Evolutionary conservation across 2,797 vertebrate species (phyloP).

Genomic region (Rhadinocentrus ornatus): DNA sequence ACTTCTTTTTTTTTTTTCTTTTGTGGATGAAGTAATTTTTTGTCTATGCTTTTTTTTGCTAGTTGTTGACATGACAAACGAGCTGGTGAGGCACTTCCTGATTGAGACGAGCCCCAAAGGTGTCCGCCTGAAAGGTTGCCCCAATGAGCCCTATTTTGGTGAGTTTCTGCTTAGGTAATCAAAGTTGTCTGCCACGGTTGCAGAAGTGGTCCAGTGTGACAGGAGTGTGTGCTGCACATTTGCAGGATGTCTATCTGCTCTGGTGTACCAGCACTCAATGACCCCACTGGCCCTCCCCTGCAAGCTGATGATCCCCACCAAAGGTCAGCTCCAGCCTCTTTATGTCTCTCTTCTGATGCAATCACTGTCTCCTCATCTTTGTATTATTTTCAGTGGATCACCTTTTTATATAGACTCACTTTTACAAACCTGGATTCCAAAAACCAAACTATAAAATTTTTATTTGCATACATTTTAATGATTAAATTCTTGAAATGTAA

Average conservation of each 20-base stretch:
- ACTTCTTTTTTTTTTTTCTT: not conserved
- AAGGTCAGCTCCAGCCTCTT: slow-evolving; percentile 83
- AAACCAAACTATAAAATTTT: too few relatives aligned
- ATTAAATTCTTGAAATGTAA: not conserved
- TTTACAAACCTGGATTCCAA: not conserved
- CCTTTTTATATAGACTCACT: not conserved
- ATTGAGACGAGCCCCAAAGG: slow-evolving; percentile 95
- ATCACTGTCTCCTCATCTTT: not conserved
- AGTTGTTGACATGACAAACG: slow-evolving; percentile 89
- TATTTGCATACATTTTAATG: not conserved
- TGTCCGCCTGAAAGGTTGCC: slow-evolving; percentile 97
- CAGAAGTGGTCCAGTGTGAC: not conserved
- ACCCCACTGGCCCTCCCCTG: slow-evolving; percentile 96
- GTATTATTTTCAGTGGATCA: not conserved
- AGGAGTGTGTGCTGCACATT: not conserved
- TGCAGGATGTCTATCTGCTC: slow-evolving; percentile 93
- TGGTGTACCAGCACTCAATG: slow-evolving; percentile 98
- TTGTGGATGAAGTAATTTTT: not conserved
- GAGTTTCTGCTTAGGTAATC: slow-evolving; percentile 11
- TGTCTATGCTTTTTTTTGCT: not conserved
- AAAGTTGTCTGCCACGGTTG: not conserved
- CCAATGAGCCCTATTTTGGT: slow-evolving; percentile 96
- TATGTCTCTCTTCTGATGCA: not conserved
- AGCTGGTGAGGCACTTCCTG: slow-evolving; percentile 96
- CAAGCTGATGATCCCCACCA: slow-evolving; percentile 95